Conservation (phyloP, 2,113 vertebrate species). For the Notothenia coriiceps region DNA sequence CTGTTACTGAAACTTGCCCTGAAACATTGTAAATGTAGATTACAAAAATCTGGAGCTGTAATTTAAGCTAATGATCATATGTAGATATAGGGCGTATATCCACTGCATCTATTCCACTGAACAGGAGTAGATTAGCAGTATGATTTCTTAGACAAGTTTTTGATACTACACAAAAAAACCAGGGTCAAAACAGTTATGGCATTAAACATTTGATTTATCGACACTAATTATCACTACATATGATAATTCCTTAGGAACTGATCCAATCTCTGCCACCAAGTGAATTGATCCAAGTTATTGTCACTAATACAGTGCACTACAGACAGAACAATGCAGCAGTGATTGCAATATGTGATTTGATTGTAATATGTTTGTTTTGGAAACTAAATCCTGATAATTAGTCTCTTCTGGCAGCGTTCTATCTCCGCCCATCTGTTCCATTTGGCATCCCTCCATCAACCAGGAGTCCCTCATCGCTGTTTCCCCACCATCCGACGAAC, state of each 20-base stretch:
- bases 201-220: constrained; percentile 34
- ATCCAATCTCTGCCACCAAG: constrained; percentile 58
- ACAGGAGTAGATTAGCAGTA: constrained; percentile 7
- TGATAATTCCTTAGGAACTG: constrained; percentile 48
- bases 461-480: constrained; percentile 62
- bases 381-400: constrained; percentile 79
- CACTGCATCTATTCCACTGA: background rate
- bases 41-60: background rate
- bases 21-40: background rate
- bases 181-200: constrained; percentile 36
- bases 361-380: constrained; percentile 83
- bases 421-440: constrained; percentile 74
- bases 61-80: background rate
- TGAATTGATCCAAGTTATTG: constrained; percentile 70
- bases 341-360: constrained; percentile 82
- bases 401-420: constrained; percentile 71
- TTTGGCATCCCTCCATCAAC: constrained; percentile 74
- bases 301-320: constrained; percentile 39
- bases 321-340: constrained; percentile 68
- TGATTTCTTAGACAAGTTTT: constrained; percentile 35
- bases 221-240: constrained; percentile 56
- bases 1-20: background rate
- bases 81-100: no score
- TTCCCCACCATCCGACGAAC: constrained; percentile 59
- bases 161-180: constrained; percentile 2